Evolutionary conservation across 2,113 vertebrate genomes (phyloP).

Genomic region (Cettia cetti): DNA sequence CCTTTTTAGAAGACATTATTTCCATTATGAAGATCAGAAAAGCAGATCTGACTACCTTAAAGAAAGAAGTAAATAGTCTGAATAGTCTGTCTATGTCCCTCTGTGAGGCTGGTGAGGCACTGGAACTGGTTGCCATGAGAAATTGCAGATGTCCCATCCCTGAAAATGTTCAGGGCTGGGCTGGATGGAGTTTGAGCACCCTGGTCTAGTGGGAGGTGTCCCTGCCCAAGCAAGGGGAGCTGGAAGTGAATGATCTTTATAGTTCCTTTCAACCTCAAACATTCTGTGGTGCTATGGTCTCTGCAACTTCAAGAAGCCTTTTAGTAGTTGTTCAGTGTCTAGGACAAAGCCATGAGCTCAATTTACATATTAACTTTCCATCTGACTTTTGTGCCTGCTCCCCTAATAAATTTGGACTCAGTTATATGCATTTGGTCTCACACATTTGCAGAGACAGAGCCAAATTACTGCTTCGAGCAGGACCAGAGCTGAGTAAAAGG

Average conservation of each 20-base stretch:
- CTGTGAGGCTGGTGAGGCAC: background rate
- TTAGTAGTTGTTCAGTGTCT: background rate
- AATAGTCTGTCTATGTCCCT: background rate
- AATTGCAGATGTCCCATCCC: background rate
- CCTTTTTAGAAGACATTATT: background rate
- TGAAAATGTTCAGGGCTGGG: background rate
- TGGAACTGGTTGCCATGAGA: background rate
- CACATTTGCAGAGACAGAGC: background rate
- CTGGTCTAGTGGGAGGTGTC: background rate
- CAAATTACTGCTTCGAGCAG: background rate
- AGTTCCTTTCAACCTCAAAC: background rate
- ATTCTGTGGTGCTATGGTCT: background rate
- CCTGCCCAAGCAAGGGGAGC: background rate
- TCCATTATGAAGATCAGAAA: background rate
- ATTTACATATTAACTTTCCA: background rate
- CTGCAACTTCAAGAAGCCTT: background rate
- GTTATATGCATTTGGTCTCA: background rate
- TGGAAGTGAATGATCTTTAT: background rate
- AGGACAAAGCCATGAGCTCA: background rate
- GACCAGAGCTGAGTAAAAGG: background rate
- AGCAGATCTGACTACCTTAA: background rate
- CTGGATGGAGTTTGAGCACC: background rate
- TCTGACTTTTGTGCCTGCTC: background rate
- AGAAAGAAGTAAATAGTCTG: background rate
- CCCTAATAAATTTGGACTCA: background rate